Conservation (phyloP, 2,797 vertebrate species). For the Sebastes alutus region DNA sequence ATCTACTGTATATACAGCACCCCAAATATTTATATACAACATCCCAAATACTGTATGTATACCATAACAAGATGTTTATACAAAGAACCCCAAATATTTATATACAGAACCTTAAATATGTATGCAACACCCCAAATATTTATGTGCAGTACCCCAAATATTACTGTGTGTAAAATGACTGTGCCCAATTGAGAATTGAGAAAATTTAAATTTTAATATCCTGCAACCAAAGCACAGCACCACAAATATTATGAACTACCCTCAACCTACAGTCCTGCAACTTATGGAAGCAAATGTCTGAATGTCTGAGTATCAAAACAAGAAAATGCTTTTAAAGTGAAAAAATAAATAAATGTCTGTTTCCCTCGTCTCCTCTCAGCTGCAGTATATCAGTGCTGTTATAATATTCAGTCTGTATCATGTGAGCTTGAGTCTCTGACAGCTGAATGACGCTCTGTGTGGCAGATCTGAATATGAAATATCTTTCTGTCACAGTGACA, state of each 20-base stretch:
- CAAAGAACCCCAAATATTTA: neutral
- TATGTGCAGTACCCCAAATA: neutral
- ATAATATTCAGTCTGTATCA: neutral
- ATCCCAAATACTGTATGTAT: too few species aligned
- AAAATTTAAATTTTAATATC: neutral
- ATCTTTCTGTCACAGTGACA: neutral
- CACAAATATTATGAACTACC: neutral
- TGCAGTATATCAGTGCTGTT: neutral
- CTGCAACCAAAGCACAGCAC: neutral
- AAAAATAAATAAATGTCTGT: neutral
- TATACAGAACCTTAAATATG: neutral
- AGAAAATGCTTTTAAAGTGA: neutral
- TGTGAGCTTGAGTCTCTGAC: neutral
- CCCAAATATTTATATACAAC: too few species aligned
- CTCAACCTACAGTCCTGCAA: neutral
- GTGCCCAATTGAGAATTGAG: neutral
- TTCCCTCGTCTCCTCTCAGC: neutral
- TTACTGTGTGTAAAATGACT: too few species aligned
- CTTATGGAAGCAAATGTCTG: neutral
- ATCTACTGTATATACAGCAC: neutral
- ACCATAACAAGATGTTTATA: too few species aligned
- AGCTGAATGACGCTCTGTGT: slow-evolving; percentile 6
- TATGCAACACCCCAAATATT: neutral
- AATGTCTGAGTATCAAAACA: neutral
- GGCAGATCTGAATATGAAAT: slow-evolving; percentile 1